phyloP scores from a whole-genome alignment of 2,797 vertebrate species.

The Delichon dasypus region DNA sequence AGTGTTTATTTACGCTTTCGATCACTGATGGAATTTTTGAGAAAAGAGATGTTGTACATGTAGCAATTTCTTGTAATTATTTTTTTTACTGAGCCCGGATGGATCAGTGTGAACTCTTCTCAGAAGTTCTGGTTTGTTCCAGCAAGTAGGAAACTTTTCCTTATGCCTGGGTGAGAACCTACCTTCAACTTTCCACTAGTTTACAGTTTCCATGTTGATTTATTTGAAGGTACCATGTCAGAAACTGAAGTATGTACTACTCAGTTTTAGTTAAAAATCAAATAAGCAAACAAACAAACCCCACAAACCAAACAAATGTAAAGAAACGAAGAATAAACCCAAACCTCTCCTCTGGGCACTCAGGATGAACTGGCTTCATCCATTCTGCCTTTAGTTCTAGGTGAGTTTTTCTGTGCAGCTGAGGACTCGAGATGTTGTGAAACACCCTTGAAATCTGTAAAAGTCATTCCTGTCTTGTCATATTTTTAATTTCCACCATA shows the following conservation, averaged over 20 bases:
- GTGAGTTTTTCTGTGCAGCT: background rate
- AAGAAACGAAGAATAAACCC: background rate
- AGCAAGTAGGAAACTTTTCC: background rate
- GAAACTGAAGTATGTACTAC: background rate
- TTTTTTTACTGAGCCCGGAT: background rate
- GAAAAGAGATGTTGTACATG: background rate
- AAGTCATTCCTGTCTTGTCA: background rate
- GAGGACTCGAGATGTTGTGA: accelerated
- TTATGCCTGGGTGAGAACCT: background rate
- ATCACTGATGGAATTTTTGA: background rate
- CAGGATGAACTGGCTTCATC: background rate
- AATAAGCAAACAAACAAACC: background rate
- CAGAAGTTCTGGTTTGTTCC: background rate
- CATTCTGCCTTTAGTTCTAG: background rate
- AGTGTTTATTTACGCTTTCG: background rate
- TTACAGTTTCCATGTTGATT: background rate
- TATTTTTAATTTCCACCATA: background rate
- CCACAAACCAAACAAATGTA: background rate
- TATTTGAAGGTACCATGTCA: background rate
- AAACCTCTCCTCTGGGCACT: background rate
- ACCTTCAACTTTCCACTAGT: background rate
- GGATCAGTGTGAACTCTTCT: background rate
- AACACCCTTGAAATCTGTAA: background rate
- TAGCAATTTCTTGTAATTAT: background rate
- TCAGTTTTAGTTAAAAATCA: background rate